Conservation (phyloP, 2,888 invertebrate species). For the Leptothorax acervorum region DNA sequence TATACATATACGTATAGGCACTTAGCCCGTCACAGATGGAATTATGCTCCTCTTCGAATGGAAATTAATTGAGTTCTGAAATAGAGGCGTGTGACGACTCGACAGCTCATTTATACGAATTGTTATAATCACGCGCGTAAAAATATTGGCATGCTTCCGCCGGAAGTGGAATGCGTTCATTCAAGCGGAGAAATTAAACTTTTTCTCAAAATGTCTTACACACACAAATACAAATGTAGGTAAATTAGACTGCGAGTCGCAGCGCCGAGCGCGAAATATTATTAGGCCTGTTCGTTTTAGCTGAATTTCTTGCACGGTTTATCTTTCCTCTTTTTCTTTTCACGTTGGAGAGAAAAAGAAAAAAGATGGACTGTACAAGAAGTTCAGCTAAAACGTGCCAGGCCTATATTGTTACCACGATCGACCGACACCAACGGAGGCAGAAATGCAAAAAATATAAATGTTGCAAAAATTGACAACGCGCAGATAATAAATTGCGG, state of each 20-base stretch:
- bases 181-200: neutral
- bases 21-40: constrained; percentile 24
- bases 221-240: neutral
- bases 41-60: constrained; percentile 34
- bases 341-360: no score
- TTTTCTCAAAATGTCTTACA: neutral
- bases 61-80: constrained; percentile 21
- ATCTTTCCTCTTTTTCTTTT: no score
- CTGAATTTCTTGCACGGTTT: no score
- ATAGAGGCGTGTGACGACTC: constrained; percentile 10
- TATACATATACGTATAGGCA: constrained; percentile 18
- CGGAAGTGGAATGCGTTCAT: neutral
- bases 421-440: no score
- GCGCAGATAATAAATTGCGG: neutral
- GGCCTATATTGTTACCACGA: neutral
- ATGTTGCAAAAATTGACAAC: neutral
- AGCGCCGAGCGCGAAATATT: neutral
- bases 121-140: neutral
- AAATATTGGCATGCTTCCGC: neutral
- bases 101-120: neutral
- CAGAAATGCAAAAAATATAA: neutral
- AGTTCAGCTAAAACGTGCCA: no score
- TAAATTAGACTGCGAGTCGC: neutral
- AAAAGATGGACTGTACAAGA: no score
- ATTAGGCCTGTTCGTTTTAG: no score